These are phyloP conservation scores for Crossaster papposus DNA, from an alignment of 53 echinoderm and acorn worm genomes.

Conservation along the genomic window DNA sequence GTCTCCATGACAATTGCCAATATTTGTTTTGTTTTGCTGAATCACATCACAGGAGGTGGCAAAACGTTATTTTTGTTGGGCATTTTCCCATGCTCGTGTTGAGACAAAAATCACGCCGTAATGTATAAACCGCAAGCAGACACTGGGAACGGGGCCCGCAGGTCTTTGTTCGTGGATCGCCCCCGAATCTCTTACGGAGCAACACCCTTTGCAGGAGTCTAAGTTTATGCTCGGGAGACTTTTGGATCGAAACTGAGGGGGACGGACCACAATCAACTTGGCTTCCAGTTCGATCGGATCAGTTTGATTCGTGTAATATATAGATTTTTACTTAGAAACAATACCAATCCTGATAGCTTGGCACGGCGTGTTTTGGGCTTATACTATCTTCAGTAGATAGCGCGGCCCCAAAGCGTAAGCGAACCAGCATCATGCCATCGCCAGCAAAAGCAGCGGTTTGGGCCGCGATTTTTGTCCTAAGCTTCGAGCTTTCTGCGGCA, in stretches of 20 bases:
- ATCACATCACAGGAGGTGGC: constrained; percentile 26
- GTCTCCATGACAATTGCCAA: constrained; percentile 9
- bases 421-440: neutral
- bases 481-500: neutral
- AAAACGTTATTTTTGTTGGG: neutral
- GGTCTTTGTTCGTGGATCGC: neutral
- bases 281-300: neutral
- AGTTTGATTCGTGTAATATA: neutral
- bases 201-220: neutral
- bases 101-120: neutral
- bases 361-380: neutral
- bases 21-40: constrained; percentile 35
- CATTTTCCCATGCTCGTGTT: neutral
- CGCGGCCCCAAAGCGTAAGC: neutral
- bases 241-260: neutral
- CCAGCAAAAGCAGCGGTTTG: neutral
- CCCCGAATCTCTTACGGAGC: neutral
- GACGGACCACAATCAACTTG: neutral
- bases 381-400: constrained; percentile 29
- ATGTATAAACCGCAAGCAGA: neutral
- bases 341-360: neutral
- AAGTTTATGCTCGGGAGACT: neutral
- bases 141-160: neutral
- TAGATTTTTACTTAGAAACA: neutral
- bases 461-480: neutral